Evolutionary conservation across 2,113 vertebrate genomes (phyloP).

Genomic region (Ammodytes marinus): DNA sequence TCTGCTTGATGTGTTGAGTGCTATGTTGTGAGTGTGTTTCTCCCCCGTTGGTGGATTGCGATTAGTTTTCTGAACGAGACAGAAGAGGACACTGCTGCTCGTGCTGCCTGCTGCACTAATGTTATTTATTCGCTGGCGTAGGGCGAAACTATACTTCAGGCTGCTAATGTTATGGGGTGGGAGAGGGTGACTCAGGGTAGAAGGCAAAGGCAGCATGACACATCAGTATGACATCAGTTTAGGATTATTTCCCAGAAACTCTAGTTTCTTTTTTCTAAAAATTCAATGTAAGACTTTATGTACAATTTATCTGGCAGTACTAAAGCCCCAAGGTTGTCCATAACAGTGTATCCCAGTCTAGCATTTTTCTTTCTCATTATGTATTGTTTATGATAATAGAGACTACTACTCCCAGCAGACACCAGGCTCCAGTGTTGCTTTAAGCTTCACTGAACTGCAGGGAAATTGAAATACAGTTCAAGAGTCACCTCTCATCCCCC

Average conservation of each 20-base stretch:
- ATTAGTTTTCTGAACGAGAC: conserved; percentile 42
- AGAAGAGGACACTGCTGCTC: conserved; percentile 35
- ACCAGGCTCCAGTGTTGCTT: conserved; percentile 15
- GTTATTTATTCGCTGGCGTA: conserved; percentile 42
- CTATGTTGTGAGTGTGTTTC: conserved; percentile 33
- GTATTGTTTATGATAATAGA: conserved; percentile 4
- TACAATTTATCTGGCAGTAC: not conserved
- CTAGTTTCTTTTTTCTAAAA: not conserved
- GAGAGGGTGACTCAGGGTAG: conserved; percentile 65
- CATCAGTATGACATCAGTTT: conserved; percentile 66
- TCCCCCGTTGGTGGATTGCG: conserved; percentile 22
- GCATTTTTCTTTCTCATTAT: not conserved
- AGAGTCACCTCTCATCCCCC: not conserved
- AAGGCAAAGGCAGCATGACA: conserved; percentile 57
- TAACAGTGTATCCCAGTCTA: not conserved
- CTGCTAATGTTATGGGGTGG: conserved; percentile 46
- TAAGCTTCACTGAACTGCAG: conserved; percentile 3
- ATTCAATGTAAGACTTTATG: not conserved
- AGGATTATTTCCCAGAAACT: conserved; percentile 22
- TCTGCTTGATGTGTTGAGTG: conserved; percentile 34
- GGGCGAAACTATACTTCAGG: conserved; percentile 34
- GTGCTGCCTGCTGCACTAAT: conserved; percentile 27
- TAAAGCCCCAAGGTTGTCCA: not conserved
- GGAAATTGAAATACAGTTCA: not conserved
- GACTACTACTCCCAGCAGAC: conserved; percentile 8